Evolutionary conservation across 2,113 vertebrate species (phyloP), one percentile per base, ranked within the genome.

Genomic region (Lucifuga dentata): DNA sequence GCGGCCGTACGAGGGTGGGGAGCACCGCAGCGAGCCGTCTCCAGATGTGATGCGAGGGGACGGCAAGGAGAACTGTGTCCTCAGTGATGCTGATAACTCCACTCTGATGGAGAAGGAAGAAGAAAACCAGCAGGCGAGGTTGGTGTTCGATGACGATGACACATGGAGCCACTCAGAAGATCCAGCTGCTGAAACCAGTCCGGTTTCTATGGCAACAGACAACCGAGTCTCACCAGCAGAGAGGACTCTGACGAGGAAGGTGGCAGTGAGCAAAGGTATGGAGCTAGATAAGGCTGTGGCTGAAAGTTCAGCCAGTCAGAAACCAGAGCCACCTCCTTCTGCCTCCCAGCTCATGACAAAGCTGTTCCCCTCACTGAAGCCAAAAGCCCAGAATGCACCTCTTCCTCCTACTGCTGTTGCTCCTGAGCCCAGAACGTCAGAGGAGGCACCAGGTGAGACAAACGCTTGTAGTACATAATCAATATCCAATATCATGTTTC

Each of bases 91-190:
- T 2, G 83, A 88, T 6, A 90, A 91, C 32, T 87, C 88, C 12
- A 74, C 86, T 4, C 76, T 76, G 38, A 78, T 68, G 63, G 88
- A 93, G 76, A n/a, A n/a, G n/a, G 86, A 68, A 80, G 71, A 65
- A 62, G 84, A 84, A 38, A 5, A 61, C 2, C 76, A 63, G 5
- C 50, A 43, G 24, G 89, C 26, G 55, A 65, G 71, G n/a, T 76
- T 96, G 6, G 93, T 95, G 51, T 99, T 98, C 84, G 96, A 97
- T 26, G 97, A 99, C 60, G 94, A 97, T 49, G 94, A 94, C 88
- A 96, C 97, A 0, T 99, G 97, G 97, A 93, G 94, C 6, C 95
- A 98, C 68, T 78, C 93, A 20, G 96, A 96, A 33, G 94, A 95
- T 59, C 80, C 87, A 0, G 38, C 29, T 33, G 71, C 77, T 5